These are phyloP conservation scores for Ylistrum balloti DNA, from an alignment of 1,140 invertebrate genomes.

Conservation along the genomic window DNA sequence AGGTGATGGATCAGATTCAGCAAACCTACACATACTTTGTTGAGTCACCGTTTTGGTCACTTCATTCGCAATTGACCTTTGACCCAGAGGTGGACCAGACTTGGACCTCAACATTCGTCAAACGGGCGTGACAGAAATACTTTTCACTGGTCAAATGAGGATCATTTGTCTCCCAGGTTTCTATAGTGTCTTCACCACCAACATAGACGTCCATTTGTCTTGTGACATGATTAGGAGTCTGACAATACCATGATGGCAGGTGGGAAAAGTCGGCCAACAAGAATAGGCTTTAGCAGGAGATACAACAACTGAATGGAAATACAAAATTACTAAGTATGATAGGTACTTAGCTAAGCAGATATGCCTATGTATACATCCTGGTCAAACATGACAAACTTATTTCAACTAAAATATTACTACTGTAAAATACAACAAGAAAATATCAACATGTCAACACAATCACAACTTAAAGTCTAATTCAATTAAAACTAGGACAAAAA, in stretches of 20 bases:
- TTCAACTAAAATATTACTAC: no score
- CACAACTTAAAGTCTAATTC: no score
- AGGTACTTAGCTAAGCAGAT: no score
- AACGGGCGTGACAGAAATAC: constrained; percentile 36
- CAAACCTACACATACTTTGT: not conserved
- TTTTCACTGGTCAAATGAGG: constrained; percentile 13
- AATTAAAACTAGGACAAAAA: no score
- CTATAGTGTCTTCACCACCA: not conserved
- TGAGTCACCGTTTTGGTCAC: constrained; percentile 22
- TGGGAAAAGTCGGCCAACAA: not conserved
- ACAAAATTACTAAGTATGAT: no score
- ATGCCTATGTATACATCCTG: no score
- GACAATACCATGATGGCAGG: not conserved
- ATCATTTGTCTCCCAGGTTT: not conserved
- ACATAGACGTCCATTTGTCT: constrained; percentile 18
- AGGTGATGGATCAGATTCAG: not conserved
- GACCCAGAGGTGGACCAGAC: constrained; percentile 3
- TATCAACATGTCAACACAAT: no score
- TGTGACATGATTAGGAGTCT: not conserved
- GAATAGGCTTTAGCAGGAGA: no score
- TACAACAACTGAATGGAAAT: no score
- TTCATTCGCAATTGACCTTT: not conserved
- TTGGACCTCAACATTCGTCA: constrained; percentile 15
- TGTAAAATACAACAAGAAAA: no score
- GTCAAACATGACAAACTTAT: no score